These are phyloP conservation scores for Nasonia longicornis DNA, from an alignment of 1,140 invertebrate genomes.

Conservation along the genomic window DNA sequence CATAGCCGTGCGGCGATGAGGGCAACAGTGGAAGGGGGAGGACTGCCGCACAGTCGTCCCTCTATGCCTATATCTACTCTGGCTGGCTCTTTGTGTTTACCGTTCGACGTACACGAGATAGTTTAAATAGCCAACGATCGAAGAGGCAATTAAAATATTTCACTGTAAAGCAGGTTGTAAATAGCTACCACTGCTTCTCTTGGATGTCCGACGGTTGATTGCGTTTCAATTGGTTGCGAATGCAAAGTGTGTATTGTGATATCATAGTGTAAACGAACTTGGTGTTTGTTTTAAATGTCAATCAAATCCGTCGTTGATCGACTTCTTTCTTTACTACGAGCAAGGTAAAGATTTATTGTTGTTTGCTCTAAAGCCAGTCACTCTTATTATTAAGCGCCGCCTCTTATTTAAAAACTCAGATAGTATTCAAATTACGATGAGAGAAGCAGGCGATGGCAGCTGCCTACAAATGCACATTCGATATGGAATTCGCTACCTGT, in stretches of 20 bases:
- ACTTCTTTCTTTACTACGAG: too few relatives aligned
- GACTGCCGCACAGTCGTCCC: background rate
- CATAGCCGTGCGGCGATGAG: background rate
- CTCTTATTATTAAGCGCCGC: too few relatives aligned
- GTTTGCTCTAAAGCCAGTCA: too few relatives aligned
- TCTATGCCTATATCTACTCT: background rate
- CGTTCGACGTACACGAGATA: background rate
- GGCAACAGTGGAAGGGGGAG: background rate
- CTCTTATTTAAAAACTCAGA: too few relatives aligned
- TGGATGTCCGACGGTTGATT: background rate
- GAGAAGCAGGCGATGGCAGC: background rate
- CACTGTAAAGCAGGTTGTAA: background rate
- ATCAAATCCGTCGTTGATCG: too few relatives aligned
- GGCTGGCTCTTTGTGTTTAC: background rate
- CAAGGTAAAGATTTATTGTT: too few relatives aligned
- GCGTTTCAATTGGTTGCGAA: background rate
- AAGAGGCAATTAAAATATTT: constrained; percentile 10
- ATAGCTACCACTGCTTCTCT: background rate
- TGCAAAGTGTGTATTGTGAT: too few relatives aligned
- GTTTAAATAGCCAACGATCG: background rate
- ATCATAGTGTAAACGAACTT: too few relatives aligned
- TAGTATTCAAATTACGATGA: background rate
- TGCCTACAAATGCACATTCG: background rate
- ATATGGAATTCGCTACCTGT: background rate
- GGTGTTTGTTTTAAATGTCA: too few relatives aligned